These are phyloP conservation scores for Sogatella furcifera DNA, from an alignment of 1,140 invertebrate species.

Conservation along the genomic window DNA sequence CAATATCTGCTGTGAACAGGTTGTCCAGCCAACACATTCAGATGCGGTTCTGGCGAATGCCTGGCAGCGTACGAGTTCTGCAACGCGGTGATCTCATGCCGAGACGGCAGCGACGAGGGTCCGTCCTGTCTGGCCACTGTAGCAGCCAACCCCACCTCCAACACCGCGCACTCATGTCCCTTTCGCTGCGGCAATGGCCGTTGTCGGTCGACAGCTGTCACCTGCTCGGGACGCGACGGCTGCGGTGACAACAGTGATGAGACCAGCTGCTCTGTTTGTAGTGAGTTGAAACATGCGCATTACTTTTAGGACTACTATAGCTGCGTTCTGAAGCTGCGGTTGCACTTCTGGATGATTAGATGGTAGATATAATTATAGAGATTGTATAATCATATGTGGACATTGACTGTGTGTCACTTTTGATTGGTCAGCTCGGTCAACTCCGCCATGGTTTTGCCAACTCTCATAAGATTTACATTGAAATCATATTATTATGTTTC, in stretches of 20 bases:
- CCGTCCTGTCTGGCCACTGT: slow-evolving; percentile 45
- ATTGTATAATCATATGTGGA: no score
- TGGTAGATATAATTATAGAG: no score
- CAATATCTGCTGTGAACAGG: slow-evolving; percentile 23
- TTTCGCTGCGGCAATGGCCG: slow-evolving; percentile 73
- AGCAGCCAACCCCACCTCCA: no score
- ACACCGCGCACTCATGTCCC: slow-evolving; percentile 46
- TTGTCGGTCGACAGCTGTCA: slow-evolving; percentile 74
- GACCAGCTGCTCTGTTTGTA: slow-evolving; percentile 67
- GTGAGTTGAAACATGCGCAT: slow-evolving; percentile 38
- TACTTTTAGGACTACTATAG: no score
- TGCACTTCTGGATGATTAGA: no score
- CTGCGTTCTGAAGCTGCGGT: no score
- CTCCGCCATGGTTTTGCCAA: no score
- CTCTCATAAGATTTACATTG: no score
- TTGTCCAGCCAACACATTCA: slow-evolving; percentile 69
- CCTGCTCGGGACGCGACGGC: slow-evolving; percentile 77
- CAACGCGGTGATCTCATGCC: slow-evolving; percentile 74
- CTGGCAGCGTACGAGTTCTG: slow-evolving; percentile 82
- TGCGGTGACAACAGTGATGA: slow-evolving; percentile 86
- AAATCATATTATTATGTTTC: no score
- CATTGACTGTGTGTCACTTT: no score
- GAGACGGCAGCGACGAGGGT: slow-evolving; percentile 75
- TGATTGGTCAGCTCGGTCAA: no score
- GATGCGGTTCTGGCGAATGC: slow-evolving; percentile 72